Conservation (phyloP, 2,888 invertebrate species). For the Chrysolina oricalcia region DNA sequence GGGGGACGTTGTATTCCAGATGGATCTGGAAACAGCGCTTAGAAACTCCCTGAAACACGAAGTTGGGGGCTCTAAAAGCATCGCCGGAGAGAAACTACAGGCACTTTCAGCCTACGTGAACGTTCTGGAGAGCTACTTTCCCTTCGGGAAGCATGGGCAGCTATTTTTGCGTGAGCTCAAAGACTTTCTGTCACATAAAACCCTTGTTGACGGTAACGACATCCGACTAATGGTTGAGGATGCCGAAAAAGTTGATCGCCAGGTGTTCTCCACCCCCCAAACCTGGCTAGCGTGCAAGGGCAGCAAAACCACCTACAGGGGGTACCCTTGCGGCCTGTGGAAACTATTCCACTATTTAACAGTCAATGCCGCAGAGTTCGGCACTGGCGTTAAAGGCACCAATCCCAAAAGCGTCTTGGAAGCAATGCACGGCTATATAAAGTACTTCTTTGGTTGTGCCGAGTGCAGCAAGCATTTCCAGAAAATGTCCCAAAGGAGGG, state of each 20-base stretch:
- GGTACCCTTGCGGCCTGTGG: conserved; percentile 97
- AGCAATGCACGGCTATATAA: conserved; percentile 91
- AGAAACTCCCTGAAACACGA: conserved; percentile 89
- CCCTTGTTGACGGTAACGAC: conserved; percentile 76
- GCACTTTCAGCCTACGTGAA: conserved; percentile 85
- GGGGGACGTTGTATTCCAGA: conserved; percentile 83
- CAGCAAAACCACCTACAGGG: conserved; percentile 82
- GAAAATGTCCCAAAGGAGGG: conserved; percentile 84
- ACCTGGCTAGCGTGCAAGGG: conserved; percentile 90
- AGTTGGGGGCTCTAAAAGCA: conserved; percentile 80
- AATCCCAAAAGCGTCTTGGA: conserved; percentile 81
- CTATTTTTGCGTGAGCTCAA: conserved; percentile 78
- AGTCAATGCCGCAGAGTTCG: conserved; percentile 79
- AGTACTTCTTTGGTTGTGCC: conserved; percentile 93
- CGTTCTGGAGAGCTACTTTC: conserved; percentile 85
- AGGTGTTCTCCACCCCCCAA: conserved; percentile 74
- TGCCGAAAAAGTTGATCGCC: conserved; percentile 73
- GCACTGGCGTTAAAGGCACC: conserved; percentile 64
- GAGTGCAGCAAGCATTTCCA: conserved; percentile 94
- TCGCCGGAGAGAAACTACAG: conserved; percentile 81
- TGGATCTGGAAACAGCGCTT: conserved; percentile 88
- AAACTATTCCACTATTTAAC: conserved; percentile 93
- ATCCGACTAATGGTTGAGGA: conserved; percentile 75
- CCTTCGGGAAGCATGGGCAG: conserved; percentile 81
- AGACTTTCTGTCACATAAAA: conserved; percentile 73